Evolutionary conservation across 2,113 vertebrate genomes (phyloP), one percentile per base, ranked within the genome.

Genomic region (Arizona elegans): DNA sequence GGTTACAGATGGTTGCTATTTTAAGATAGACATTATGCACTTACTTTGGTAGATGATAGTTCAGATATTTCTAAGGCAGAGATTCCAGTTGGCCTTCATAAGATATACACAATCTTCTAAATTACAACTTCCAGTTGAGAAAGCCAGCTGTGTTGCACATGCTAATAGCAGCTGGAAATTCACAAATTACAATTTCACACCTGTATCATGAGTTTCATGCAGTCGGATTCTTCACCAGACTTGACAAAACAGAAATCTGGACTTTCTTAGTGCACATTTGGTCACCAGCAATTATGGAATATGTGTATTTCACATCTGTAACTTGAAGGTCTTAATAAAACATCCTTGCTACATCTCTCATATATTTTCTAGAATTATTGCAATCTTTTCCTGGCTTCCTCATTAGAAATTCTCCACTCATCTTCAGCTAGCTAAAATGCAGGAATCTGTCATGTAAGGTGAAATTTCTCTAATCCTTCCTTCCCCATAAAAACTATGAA

Each of bases 401-500:
- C 89, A 88, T 90, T 91, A 94, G 87, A 53, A 91, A 93, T 93
- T 93, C 85, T 55, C 43, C 0, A 65, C 4, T 33, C 55, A 90
- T 93, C 95, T 90, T 24, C 85, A 92, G 47, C 86, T 50, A 19
- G 54, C 62, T 50, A 15, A 93, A 47, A 52, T 17, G 13, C 88
- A 75, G 54, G 93, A 96, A 94, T 21, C 1, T 92, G 33, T 92
- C 6, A 2, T 23, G 5, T 88, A 92, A 95, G 33, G 92, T 90
- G 89, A 95, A 47, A 55, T 89, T 19, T 93, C 95, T 93, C 86
- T 94, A 85, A 95, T 91, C 53, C 87, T 91, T 86, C 65, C 85
- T 93, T 94, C 19, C 90, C 24, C 0, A 0, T 87, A 92, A 94
- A 92, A 96, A 92, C 53, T 92, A 17, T 89, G 91, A 93, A 88